Conservation (phyloP, 2,888 invertebrate genomes). For the Xanthostigma xanthostigma region DNA sequence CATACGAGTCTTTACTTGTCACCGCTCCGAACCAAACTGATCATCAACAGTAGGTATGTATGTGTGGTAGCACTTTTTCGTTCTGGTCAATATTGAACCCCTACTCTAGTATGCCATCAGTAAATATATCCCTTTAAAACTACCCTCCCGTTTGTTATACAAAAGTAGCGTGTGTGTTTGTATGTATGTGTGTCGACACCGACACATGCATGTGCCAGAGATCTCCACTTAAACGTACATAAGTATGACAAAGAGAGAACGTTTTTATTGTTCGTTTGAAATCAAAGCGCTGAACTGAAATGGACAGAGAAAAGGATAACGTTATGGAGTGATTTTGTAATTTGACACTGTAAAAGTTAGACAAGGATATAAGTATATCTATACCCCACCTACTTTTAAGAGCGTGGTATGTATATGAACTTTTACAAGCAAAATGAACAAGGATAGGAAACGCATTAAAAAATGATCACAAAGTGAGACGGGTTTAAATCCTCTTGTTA, state of each 20-base stretch:
- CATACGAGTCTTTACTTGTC: too few species aligned
- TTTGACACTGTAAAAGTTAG: constrained; percentile 17
- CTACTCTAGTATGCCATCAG: constrained; percentile 15
- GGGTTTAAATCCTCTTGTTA: too few species aligned
- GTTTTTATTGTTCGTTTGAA: constrained; percentile 28
- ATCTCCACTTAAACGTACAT: not conserved
- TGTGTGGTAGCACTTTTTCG: constrained; percentile 22
- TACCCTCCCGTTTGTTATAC: constrained; percentile 1
- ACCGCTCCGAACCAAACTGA: too few species aligned
- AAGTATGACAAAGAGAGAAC: constrained; percentile 27
- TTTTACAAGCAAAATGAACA: constrained; percentile 3
- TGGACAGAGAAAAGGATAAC: constrained; percentile 16
- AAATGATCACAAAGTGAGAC: not conserved
- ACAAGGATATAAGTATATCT: constrained; percentile 12
- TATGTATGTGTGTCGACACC: too few species aligned
- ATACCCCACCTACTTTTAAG: constrained; percentile 13
- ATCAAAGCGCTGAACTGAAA: constrained; percentile 23
- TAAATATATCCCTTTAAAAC: constrained; percentile 12
- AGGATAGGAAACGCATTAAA: constrained; percentile 2
- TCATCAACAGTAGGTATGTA: too few species aligned
- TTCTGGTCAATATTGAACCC: constrained; percentile 26
- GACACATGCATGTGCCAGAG: too few species aligned
- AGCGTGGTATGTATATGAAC: constrained; percentile 7
- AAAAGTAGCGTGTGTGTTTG: too few species aligned
- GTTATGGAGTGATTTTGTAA: constrained; percentile 19